Conservation (phyloP, 2,113 vertebrate species). For the Beaufortia kweichowensis region DNA sequence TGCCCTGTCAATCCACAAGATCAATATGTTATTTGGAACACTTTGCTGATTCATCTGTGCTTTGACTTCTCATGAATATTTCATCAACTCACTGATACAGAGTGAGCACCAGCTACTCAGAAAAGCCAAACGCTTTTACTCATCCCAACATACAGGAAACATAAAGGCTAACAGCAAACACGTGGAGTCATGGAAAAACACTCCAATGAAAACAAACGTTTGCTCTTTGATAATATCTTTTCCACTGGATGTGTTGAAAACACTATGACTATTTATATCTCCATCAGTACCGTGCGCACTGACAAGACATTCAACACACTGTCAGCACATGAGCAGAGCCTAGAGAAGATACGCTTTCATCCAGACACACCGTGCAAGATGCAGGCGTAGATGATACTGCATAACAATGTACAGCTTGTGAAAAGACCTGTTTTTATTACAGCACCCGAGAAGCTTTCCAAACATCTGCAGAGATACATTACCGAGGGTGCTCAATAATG, state of each 20-base stretch:
- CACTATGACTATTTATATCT: slow-evolving; percentile 48
- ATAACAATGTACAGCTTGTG: slow-evolving; percentile 32
- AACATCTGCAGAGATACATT: slow-evolving; percentile 9
- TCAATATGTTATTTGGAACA: slow-evolving; percentile 49
- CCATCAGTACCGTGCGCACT: slow-evolving; percentile 17
- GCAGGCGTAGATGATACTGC: slow-evolving; percentile 14
- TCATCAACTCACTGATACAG: slow-evolving; percentile 8
- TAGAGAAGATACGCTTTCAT: slow-evolving; percentile 22
- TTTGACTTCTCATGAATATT: slow-evolving; percentile 47
- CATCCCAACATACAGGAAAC: not conserved
- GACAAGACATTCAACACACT: slow-evolving; percentile 48
- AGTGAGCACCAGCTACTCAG: not conserved
- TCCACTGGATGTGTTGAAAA: slow-evolving; percentile 31
- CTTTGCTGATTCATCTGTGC: slow-evolving; percentile 41
- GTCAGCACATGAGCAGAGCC: not conserved
- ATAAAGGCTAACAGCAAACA: slow-evolving; percentile 7
- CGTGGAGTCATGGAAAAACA: slow-evolving; percentile 28
- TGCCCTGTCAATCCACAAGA: slow-evolving; percentile 22
- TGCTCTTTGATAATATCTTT: slow-evolving; percentile 24
- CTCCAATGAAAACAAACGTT: slow-evolving; percentile 11
- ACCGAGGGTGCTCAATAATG: slow-evolving; percentile 6
- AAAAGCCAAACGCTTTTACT: not conserved
- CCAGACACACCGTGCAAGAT: not conserved
- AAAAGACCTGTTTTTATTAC: slow-evolving; percentile 16
- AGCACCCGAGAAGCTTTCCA: not conserved